Evolutionary conservation across 2,888 invertebrate genomes (phyloP), one percentile per base, ranked within the genome.

Genomic region (Atrina japonica): DNA sequence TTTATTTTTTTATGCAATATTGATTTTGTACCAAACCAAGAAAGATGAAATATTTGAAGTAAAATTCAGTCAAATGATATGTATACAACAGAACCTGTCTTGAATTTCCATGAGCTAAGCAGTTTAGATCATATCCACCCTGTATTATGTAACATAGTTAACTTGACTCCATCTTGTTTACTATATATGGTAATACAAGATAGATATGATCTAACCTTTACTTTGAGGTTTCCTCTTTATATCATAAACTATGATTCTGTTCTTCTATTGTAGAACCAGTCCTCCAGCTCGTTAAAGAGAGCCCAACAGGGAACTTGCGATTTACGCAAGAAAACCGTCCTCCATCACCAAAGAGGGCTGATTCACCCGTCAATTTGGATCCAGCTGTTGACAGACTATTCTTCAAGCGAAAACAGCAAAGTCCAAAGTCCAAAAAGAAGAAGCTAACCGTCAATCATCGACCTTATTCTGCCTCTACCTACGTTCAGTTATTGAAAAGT

Each of bases 381-480:
- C 58, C 45, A 30, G 30, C 70, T 6, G 55, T 70, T 2, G 84
- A 86, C 45, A 69, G 80, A 47, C 70, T 86, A 14, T 84, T 83
- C 74, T 61, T 82, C 56, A 77, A 79, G 29, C 52, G 63, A 35
- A 68, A 78, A 35, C 77, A 78, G 64, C 72, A 69, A 11, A 83
- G 83, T 58, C 80, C 84, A 27, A 60, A 64, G 27, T 75, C 73
- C 35, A 79, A 76, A 55, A 76, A 76, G 58, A 71, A 73, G 40
- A 78, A 75, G 47, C 75, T 88, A 29, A 77, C 84, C 6, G 86
- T 88, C 35, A 87, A 85, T 72, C 81, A 77, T 23, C 80, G 89
- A 21, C 89, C 89, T 3, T 88, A 82, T 67, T 88, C 88, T 2
- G 88, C 88, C 16, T 82, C 82, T n/a, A 74, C 81, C 3, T 77